phyloP scores from a whole-genome alignment of 2,888 invertebrate genomes.

The Campoplex nolae region DNA sequence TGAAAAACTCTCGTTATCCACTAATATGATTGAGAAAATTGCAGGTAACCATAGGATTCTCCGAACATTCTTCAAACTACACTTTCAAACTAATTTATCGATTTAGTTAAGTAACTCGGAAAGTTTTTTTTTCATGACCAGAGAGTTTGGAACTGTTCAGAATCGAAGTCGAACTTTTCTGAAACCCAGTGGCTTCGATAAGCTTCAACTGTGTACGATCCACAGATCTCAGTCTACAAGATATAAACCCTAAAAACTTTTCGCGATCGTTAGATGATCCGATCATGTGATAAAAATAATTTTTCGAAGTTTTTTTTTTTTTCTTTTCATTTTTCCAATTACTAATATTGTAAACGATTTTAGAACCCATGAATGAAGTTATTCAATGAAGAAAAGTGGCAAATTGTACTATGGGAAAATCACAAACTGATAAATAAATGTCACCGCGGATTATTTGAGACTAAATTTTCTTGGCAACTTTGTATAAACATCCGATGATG shows the following conservation, averaged over 20 bases:
- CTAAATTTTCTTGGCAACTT: background rate
- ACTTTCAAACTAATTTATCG: too few relatives aligned
- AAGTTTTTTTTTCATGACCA: background rate
- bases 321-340: background rate
- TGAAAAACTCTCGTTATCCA: constrained; percentile 94
- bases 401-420: background rate
- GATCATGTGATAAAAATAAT: background rate
- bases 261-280: background rate
- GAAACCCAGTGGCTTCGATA: background rate
- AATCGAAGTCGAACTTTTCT: background rate
- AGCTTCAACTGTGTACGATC: background rate
- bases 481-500: background rate
- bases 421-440: too few relatives aligned
- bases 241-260: too few relatives aligned
- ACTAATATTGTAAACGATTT: background rate
- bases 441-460: too few relatives aligned
- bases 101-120: background rate
- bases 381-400: background rate
- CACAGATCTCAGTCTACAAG: background rate
- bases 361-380: background rate
- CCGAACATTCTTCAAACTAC: background rate
- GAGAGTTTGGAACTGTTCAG: background rate
- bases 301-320: background rate
- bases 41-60: constrained; percentile 83
- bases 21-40: constrained; percentile 97